phyloP scores from a whole-genome alignment of 2,888 invertebrate species.

The Dilophus febrilis region DNA sequence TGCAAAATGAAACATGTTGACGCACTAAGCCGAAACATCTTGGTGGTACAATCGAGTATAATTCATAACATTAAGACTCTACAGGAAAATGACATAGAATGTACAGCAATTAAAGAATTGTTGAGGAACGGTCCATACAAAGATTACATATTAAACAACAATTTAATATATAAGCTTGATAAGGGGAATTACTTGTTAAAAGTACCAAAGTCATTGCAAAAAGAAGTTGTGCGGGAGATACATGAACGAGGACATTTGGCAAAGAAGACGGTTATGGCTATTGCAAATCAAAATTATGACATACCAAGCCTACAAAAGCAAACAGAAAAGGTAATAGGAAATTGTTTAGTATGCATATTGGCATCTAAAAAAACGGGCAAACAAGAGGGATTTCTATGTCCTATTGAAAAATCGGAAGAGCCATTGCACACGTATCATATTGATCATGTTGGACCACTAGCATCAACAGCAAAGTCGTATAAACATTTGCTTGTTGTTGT shows the following conservation, averaged over 20 bases:
- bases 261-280: constrained; percentile 15
- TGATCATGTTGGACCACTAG: constrained; percentile 21
- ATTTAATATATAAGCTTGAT: constrained; percentile 8
- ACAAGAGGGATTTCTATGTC: constrained; percentile 18
- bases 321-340: constrained; percentile 3
- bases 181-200: constrained; percentile 13
- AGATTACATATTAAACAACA: not conserved
- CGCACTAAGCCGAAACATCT: constrained; percentile 16
- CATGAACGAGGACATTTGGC: constrained; percentile 23
- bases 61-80: too few relatives aligned
- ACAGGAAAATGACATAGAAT: constrained; percentile 4
- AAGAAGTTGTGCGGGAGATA: constrained; percentile 18
- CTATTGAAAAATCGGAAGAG: constrained; percentile 17
- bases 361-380: constrained; percentile 16
- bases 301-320: constrained; percentile 4
- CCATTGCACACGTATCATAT: constrained; percentile 19
- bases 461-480: constrained; percentile 16
- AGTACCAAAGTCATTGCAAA: constrained; percentile 20
- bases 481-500: constrained; percentile 19
- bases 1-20: constrained; percentile 18
- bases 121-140: constrained; percentile 1
- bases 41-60: too few relatives aligned
- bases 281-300: too few relatives aligned
- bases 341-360: constrained; percentile 10
- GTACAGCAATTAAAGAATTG: constrained; percentile 12